Base-by-base conservation (phyloP, 2,888 invertebrate species). In the Epistrophe eligans region DNA sequence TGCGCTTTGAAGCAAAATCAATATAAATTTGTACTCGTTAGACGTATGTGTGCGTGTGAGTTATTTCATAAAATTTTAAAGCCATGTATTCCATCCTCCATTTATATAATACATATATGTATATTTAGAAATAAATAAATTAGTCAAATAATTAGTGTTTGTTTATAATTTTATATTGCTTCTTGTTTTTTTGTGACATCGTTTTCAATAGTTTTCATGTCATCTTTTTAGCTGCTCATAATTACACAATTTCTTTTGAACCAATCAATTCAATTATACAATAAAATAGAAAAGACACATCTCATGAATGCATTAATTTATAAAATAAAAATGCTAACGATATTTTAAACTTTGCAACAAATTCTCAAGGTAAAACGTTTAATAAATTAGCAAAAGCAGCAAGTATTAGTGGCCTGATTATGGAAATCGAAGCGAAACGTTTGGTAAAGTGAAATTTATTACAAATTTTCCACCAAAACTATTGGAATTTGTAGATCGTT, bases 41-140 rank as follows among this genome's bases (percentile, higher is more conserved):
- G 85, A 71, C 62, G 76, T 79, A 77, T 77, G 81, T 79, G 74
- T 70, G 84, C 77, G 82, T 77, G 80, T 48, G 74, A 50, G 55
- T 40, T 52, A n/a, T 28, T 55, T 77, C 77, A 74, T 73, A 58
- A 58, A 52, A 74, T 60, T 79, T 80, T 71, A 43, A 82, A 83
- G 72, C 67, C 83, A 83, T 87, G 87, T 87, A 87, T 77, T 87
- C 82, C 87, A 87, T 87, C 83, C 87, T 83, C 76, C 71, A 82
- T 87, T 83, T 83, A 85, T 81, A 85, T 71, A 70, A 67, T 40
- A 55, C 24, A 67, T 50, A 74, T 35, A 43, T 11, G n/a, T 45
- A 60, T 72, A 79, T 74, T 87, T 79, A 83, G 83, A 83, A 72
- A 79, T 76, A 32, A 87, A 87, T 79, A 83, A 83, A 84, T 79